Conservation (phyloP, 2,797 vertebrate genomes). For the Cyprinodon diabolis region DNA sequence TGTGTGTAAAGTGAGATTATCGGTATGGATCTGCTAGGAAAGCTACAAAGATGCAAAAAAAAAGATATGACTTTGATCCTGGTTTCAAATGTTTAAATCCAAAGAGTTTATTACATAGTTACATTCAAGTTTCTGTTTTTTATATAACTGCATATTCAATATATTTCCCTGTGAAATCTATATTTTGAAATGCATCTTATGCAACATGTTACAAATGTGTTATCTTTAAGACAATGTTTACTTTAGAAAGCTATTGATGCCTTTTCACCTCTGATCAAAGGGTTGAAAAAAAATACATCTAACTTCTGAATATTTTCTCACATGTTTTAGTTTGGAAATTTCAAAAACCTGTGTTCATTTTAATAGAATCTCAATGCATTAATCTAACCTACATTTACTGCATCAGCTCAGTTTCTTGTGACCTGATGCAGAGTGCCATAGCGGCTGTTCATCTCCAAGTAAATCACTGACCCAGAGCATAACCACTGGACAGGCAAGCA, state of each 20-base stretch:
- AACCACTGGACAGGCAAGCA: slow-evolving; percentile 68
- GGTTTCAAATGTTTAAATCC: not conserved
- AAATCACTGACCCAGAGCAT: slow-evolving; percentile 67
- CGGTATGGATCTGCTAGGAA: not conserved
- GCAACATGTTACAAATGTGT: not conserved
- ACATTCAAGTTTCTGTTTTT: not conserved
- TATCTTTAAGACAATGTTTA: not conserved
- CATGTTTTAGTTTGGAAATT: not conserved
- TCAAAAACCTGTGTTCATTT: slow-evolving; percentile 2
- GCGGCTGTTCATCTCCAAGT: slow-evolving; percentile 47
- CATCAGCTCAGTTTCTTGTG: slow-evolving; percentile 21
- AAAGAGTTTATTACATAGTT: not conserved
- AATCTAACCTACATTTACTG: slow-evolving; percentile 16
- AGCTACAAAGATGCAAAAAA: not conserved
- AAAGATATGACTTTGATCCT: not conserved
- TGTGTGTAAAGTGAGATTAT: not conserved
- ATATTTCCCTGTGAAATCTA: not conserved
- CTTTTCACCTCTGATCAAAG: not conserved
- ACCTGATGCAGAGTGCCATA: slow-evolving; percentile 40
- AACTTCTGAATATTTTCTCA: slow-evolving; percentile 1
- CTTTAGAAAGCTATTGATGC: not conserved
- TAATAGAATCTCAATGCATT: slow-evolving; percentile 2
- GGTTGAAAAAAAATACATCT: not conserved
- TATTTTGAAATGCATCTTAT: not conserved
- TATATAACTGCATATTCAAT: not conserved